Evolutionary conservation across 2,113 vertebrate genomes (phyloP), one percentile per base, ranked within the genome.

Genomic region (Salvator merianae): DNA sequence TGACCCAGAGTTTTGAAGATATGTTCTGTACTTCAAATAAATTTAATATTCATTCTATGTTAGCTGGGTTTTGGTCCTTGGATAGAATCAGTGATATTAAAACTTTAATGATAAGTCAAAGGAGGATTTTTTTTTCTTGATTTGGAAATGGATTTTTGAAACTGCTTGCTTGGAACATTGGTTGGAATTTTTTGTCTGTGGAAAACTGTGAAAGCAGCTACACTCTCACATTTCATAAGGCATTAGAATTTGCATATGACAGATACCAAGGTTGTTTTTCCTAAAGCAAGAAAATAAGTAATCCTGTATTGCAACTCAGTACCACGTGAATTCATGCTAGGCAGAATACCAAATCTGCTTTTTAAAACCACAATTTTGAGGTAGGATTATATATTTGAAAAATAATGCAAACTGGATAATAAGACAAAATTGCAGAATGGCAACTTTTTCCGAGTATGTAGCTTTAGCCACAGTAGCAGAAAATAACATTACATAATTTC

Each of bases 201-300:
- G 12, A 84, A 88, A 92, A 40, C 69, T 59, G 24, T 47, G 16
- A 59, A 92, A 85, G 74, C 81, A 92, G 69, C 86, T 76, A 32
- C 84, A 71, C 71, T 82, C 50, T 91, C 88, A 83, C 55, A 16
- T 91, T 85, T 89, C 82, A 63, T 84, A 85, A 88, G 73, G 50
- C 74, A 83, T 84, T 91, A 86, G 89, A 90, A 83, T 86, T 82
- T 91, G 89, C 84, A 74, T 86, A 70, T 86, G 78, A 84, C 84
- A 90, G 69, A 87, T 92, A 88, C 83, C 53, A n/a, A 53, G 36
- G 36, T 34, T 34, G 2, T 88, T 80, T 59, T 87, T 92, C 91
- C 88, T 88, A 90, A 90, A 84, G 63, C 55, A 59, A 43, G 63
- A 77, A 87, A 84, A 81, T 80, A 88, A 72, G 43, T 50, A 55